Conservation (phyloP, 2,888 invertebrate genomes). For the Teleogryllus oceanicus region DNA sequence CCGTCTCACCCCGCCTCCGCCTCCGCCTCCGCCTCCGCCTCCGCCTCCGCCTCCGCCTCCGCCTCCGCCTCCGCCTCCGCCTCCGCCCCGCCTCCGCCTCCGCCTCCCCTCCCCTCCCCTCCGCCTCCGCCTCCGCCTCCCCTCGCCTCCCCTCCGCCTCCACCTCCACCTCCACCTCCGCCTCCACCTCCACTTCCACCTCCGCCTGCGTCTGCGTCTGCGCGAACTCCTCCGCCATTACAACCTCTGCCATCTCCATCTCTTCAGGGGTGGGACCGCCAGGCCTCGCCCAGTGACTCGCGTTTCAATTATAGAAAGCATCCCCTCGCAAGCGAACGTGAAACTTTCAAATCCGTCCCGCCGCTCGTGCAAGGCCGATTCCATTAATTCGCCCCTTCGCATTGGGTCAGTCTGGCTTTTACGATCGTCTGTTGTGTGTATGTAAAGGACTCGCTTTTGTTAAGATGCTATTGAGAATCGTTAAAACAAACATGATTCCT, state of each 20-base stretch:
- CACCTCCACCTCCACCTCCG: too few species aligned
- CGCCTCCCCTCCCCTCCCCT: too few species aligned
- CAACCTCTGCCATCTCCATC: not conserved
- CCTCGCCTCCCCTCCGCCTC: too few species aligned
- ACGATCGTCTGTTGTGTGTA: not conserved
- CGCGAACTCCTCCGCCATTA: not conserved
- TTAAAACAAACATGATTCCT: not conserved
- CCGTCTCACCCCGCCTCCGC: too few species aligned
- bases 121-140: too few species aligned
- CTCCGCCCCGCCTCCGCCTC: too few species aligned
- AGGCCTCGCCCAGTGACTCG: not conserved
- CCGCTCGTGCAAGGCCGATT: not conserved
- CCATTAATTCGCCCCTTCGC: not conserved
- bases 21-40: too few species aligned
- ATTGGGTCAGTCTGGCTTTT: not conserved
- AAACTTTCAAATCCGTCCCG: not conserved
- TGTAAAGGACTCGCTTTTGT: not conserved
- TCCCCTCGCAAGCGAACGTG: not conserved
- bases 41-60: too few species aligned
- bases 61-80: too few species aligned
- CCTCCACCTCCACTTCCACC: too few species aligned
- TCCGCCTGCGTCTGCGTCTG: too few species aligned
- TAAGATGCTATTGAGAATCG: not conserved
- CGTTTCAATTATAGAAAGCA: constrained; percentile 7
- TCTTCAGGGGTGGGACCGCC: not conserved